Evolutionary conservation across 2,113 vertebrate species (phyloP), one percentile per base, ranked within the genome.

Genomic region (Sciurus niger): DNA sequence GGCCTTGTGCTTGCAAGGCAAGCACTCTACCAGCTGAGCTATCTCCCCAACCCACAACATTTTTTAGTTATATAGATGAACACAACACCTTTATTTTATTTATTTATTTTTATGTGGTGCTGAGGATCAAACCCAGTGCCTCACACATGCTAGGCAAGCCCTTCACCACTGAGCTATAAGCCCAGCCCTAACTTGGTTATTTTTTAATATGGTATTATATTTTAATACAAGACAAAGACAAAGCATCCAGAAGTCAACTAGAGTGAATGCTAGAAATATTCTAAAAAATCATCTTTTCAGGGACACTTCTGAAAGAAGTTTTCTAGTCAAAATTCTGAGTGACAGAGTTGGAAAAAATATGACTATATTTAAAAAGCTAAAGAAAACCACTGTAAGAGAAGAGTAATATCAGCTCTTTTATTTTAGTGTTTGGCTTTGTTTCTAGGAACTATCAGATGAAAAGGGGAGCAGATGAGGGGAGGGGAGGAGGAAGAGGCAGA

Each of bases 321-420:
- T 96, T 97, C 77, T 37, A 77, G 48, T 83, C 51, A 92, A 90
- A 93, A 89, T 96, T 94, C 46, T 80, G 37, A 91, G 84, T 65
- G 89, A 77, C 83, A 48, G 34, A 77, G 28, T 79, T 86, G 67
- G 93, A 84, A 93, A 63, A 94, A 74, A 73, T 34, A 17, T 48
- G 65, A 43, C 30, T 70, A 10, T 67, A 60, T 96, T 79, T 79
- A 53, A 84, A 96, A 95, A 93, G 37, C 40, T 48, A 60, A 95
- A 63, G 37, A 82, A 84, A 96, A 94, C 40, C 86, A 82, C 24
- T 73, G 11, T 10, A 73, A 85, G 53, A 79, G 40, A 97, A 84
- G 25, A 86, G 51, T 53, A 30, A 76, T 82, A 55, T 92, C 40
- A 74, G 79, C 20, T 80, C 30, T 77, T 87, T 87, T 51, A 74